Base-by-base conservation (phyloP, 2,797 vertebrate species). In the Lycodopsis pacificus region DNA sequence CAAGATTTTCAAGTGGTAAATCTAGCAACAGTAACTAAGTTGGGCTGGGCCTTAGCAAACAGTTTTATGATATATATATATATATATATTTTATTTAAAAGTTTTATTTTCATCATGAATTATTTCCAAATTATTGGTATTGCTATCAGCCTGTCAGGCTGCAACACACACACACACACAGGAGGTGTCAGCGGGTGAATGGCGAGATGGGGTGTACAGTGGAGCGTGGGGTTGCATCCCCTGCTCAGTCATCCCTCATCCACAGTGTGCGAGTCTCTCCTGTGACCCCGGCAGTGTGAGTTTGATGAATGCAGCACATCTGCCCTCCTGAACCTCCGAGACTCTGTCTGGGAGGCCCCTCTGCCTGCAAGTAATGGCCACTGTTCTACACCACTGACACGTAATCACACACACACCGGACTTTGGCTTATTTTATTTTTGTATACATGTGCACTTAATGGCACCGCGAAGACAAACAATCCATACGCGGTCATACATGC, bases 281-380 rank as follows among this genome's bases (percentile, higher is more conserved):
- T 71, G 94, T 96, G 95, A 95, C 95, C 93, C 90, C 88, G 83
- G 93, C 88, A 72, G 88, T 84, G 94, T 95, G 93, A 96, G 89
- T 97, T 96, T 97, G 96, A 97, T 96, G 94, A 96, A 97, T 97
- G 96, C 94, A 71, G 92, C 95, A 94, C 96, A 96, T 96, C 93
- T 97, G 96, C 95, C 96, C 96, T 97, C 90, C 94, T 97, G 96
- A 96, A 97, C 96, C 94, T 46, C 86, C 68, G 91, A 73, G 88
- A 92, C 95, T 94, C 93, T 78, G 93, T 93, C 93, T 95, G 95
- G 93, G 93, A 93, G 94, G 95, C 93, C 91, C 90, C 90, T 86
- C 93, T 90, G 94, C 93, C 92, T 95, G 88, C 91, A 90, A 95
- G 93, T 96, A 96, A 96, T 95, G 95, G 94, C 95, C 78, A 75